Evolutionary conservation across 2,888 invertebrate species (phyloP).

Genomic region (Druceiella hillmani): DNA sequence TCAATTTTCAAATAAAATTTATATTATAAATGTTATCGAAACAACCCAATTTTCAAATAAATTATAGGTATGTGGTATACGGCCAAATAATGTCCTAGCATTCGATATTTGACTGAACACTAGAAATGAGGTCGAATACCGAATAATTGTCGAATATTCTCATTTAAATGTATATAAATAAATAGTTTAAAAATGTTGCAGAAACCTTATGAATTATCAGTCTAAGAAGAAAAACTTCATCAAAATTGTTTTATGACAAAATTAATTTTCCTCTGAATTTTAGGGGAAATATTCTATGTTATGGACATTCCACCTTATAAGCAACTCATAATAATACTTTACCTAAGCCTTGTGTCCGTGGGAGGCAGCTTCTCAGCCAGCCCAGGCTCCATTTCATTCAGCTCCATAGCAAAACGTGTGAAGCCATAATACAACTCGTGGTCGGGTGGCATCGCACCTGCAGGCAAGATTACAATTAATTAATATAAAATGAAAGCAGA

Average conservation of each 20-base stretch:
- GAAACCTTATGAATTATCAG: not conserved
- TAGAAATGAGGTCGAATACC: no score
- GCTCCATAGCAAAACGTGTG: slow-evolving; percentile 77
- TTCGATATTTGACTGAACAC: no score
- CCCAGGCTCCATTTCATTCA: slow-evolving; percentile 70
- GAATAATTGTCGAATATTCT: no score
- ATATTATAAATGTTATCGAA: no score
- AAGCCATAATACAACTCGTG: slow-evolving; percentile 79
- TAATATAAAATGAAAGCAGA: no score
- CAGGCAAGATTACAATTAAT: slow-evolving; percentile 8
- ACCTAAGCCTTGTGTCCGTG: slow-evolving; percentile 68
- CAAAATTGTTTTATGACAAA: not conserved
- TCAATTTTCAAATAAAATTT: no score
- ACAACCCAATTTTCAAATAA: no score
- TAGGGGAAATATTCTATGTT: not conserved
- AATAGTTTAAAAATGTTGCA: no score
- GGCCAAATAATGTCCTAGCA: no score
- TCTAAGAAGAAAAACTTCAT: not conserved
- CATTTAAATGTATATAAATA: no score
- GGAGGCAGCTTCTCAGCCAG: slow-evolving; percentile 56
- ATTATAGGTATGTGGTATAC: no score
- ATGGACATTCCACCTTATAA: not conserved
- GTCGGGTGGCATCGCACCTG: slow-evolving; percentile 74
- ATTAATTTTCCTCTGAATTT: not conserved
- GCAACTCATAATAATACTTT: not conserved